Evolutionary conservation across 2,888 invertebrate genomes (phyloP), one percentile per base, ranked within the genome.

Genomic region (Sminthurinus aureus): DNA sequence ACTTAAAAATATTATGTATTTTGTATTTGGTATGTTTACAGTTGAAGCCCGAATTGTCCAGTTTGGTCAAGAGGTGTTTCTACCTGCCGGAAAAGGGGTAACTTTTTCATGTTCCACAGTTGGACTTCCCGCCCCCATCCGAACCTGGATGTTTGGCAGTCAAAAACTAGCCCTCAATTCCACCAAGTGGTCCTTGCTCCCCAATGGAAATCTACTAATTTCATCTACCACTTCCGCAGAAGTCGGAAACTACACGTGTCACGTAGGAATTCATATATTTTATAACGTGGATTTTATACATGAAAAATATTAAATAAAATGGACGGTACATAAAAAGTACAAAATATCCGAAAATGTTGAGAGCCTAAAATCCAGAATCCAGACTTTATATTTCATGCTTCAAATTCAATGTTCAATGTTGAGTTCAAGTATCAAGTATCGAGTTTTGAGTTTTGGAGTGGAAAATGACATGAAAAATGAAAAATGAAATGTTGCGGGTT

Each of bases 171-270:
- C 58, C 58, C 26, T 74, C 0, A 81, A 81, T 26, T 74, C 81
- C 11, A 75, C 81, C 11, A 81, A 81, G n/a, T 81, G 81, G 81
- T 73, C 64, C 13, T 88, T 86, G 4, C 79, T 52, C n/a, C 71
- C 87, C 20, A 90, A 90, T 87, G 90, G 90, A 18, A 89, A 90
- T 11, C 87, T 91, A 66, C 83, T 88, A 69, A 89, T 90, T 18
- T 86, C 86, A n/a, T 87, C 89, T 12, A 89, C 90, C 0, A 84
- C 87, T 22, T 89, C 89, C 13, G 85, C 88, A 6, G 90, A 90
- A 82, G 90, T 90, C 0, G 90, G 89, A 26, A 90, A 90, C 84
- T 90, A 90, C 86, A 90, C 90, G 1, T 90, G 90, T 80, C 85
- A 86, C 20, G 81, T 81, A 38, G 2, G 81, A 38, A 38, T 38